Evolutionary conservation across 1,140 invertebrate species (phyloP), one percentile per base, ranked within the genome.

Genomic region (Pseudomyrmex sp.): DNA sequence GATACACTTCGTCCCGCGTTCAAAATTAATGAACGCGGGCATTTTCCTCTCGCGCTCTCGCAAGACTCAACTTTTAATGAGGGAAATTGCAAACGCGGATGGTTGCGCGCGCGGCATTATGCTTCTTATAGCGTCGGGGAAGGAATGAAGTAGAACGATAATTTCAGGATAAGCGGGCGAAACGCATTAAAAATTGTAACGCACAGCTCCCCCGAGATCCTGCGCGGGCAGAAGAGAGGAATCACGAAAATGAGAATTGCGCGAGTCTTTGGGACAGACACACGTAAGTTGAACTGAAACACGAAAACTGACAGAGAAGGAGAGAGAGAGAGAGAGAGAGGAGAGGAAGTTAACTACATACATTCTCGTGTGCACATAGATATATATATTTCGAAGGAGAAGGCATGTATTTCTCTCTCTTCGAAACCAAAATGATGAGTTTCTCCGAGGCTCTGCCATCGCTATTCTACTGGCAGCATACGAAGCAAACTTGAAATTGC

Each of bases 401-500:
- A 44, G 61, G 46, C 18, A 35, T 12, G 74, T 23, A 44, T 46
- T 35, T 35, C 35, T 35, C 35, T 54, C 10, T 52, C 9, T 52
- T 52, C 50, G 74, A 44, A 9, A 15, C 23, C 74, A 77, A 68
- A 68, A 56, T 54, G 74, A 77, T 77, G 74, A 68, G 62, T 77
- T 77, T 68, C 74, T 77, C 74, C 48, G 62, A 44, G 74, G 44
- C 50, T 77, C 50, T 77, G 56, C 48, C 48, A n/a, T 18, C 18
- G 26, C 18, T 66, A 76, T 76, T 65, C 74, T n/a, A 75, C 59
- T n/a, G 26, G 65, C 50, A 4, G 73, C 58, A 63, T 77, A 68
- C 74, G 62, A 68, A 77, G 74, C 74, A 48, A 77, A 77, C 62
- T 77, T 54, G 74, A 77, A 77, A 77, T 77, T 77, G 74, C 62